phyloP scores from a whole-genome alignment of 2,113 vertebrate genomes.

The Narcine bancroftii region DNA sequence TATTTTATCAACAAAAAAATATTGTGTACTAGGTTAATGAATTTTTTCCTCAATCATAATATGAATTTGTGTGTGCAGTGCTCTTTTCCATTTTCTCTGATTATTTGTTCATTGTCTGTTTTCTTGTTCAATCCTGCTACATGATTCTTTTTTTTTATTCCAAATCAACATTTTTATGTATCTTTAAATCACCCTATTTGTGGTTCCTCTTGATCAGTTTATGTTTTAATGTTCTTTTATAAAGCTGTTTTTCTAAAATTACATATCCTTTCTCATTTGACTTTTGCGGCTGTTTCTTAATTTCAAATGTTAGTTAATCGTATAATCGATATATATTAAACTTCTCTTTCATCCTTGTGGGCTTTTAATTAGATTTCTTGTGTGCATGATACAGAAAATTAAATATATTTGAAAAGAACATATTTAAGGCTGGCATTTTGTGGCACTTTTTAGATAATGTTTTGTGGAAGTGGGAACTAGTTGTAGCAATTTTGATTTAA shows the following conservation, averaged over 20 bases:
- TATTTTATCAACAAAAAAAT: not conserved
- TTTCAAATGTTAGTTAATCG: not conserved
- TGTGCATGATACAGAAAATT: not conserved
- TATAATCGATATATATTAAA: not conserved
- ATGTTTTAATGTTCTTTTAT: not conserved
- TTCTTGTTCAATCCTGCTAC: not conserved
- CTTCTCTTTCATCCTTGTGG: not conserved
- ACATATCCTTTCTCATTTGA: not conserved
- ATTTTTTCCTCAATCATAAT: not conserved
- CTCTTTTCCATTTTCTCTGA: not conserved
- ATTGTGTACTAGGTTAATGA: not conserved
- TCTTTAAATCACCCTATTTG: not conserved
- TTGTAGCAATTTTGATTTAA: not conserved
- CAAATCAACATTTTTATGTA: not conserved
- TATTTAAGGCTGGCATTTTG: not conserved
- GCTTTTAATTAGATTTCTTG: not conserved
- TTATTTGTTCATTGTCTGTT: not conserved
- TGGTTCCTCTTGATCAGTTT: not conserved
- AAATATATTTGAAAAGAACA: not conserved
- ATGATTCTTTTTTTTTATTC: not conserved
- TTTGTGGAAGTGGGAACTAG: not conserved
- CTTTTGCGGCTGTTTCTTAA: not conserved
- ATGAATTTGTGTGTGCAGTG: not conserved
- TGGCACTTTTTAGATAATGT: not conserved
- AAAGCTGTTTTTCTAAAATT: not conserved